Conservation (phyloP, 2,888 invertebrate species). For the Linnaemya vulpina region DNA sequence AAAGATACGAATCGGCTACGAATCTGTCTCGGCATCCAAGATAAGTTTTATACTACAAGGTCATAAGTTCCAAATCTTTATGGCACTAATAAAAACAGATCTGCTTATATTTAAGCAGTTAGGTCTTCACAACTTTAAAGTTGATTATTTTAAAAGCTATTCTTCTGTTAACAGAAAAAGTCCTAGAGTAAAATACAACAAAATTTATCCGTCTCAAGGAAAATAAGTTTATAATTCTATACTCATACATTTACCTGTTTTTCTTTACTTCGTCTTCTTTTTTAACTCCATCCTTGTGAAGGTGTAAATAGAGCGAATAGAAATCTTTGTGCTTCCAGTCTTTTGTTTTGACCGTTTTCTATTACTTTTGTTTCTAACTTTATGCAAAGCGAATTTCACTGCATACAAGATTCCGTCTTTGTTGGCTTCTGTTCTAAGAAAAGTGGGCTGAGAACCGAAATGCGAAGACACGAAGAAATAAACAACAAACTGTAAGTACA, state of each 20-base stretch:
- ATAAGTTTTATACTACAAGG: too few relatives aligned
- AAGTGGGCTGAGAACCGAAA: slow-evolving; percentile 11
- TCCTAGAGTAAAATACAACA: slow-evolving; percentile 9
- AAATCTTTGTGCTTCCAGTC: slow-evolving; percentile 16
- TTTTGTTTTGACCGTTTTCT: slow-evolving; percentile 47
- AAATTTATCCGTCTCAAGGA: background rate
- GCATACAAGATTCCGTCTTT: slow-evolving; percentile 17
- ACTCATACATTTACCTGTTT: background rate
- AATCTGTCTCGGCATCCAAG: too few relatives aligned
- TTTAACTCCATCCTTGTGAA: background rate
- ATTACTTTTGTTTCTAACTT: slow-evolving; percentile 1
- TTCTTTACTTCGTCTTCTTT: background rate
- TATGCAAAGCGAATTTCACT: slow-evolving; percentile 22
- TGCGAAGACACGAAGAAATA: background rate
- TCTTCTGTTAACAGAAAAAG: background rate
- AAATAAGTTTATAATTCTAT: background rate
- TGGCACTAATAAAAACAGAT: too few relatives aligned
- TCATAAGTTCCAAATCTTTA: too few relatives aligned
- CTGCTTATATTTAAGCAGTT: too few relatives aligned
- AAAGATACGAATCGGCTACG: too few relatives aligned
- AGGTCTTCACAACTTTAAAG: too few relatives aligned
- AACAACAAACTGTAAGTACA: slow-evolving; percentile 55
- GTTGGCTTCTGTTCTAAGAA: slow-evolving; percentile 13
- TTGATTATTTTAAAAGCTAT: too few relatives aligned
- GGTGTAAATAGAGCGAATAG: slow-evolving; percentile 25